These are phyloP conservation scores for Lottia scabra DNA, from an alignment of 2,888 invertebrate species.

Conservation along the genomic window DNA sequence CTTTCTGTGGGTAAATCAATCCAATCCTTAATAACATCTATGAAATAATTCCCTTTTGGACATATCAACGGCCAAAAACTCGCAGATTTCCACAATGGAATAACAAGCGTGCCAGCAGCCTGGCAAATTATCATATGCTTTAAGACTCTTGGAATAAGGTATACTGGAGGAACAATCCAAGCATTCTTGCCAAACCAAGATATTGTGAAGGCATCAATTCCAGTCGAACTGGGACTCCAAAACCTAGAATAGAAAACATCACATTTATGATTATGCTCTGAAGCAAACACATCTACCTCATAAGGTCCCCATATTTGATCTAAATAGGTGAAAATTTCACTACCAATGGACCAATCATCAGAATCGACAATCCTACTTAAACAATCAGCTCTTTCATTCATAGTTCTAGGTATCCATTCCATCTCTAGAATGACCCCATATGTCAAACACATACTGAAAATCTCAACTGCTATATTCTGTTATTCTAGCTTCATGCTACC, in stretches of 20 bases:
- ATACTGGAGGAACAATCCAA: not conserved
- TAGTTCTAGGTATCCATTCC: too few relatives aligned
- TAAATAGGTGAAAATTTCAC: not conserved
- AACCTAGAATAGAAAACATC: not conserved
- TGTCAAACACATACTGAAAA: too few relatives aligned
- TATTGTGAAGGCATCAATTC: not conserved
- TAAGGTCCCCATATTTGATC: not conserved
- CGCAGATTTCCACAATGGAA: not conserved
- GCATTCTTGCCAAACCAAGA: not conserved
- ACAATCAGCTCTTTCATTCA: too few relatives aligned
- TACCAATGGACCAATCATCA: not conserved
- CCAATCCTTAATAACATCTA: conserved; percentile 3
- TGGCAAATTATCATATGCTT: not conserved
- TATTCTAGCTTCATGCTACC: too few relatives aligned
- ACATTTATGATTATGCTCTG: not conserved
- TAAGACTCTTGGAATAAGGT: not conserved
- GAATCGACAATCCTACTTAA: too few relatives aligned
- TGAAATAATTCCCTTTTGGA: not conserved
- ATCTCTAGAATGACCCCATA: too few relatives aligned
- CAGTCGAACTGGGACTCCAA: not conserved
- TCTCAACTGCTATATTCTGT: too few relatives aligned
- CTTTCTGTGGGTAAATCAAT: conserved; percentile 8
- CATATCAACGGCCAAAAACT: conserved; percentile 16
- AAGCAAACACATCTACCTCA: not conserved
- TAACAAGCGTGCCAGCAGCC: not conserved